Evolutionary conservation across 92 coral and sea anemone genomes (phyloP).

Genomic region (Zoanthus sociatus): DNA sequence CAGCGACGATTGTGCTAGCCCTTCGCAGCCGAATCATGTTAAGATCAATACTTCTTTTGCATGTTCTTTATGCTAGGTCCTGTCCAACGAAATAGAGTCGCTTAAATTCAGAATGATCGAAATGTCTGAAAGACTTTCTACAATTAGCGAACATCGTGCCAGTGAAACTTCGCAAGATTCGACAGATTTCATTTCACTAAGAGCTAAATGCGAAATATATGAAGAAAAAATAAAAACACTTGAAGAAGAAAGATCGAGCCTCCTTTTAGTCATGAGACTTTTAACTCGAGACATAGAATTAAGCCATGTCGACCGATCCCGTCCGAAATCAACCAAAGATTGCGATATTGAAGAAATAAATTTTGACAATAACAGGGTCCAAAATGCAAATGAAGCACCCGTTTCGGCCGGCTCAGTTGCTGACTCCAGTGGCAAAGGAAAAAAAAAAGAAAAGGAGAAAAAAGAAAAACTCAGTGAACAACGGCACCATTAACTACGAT

Average conservation of each 20-base stretch:
- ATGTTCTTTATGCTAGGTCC: slow-evolving; percentile 28
- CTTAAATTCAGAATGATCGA: slow-evolving; percentile 21
- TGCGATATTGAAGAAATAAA: slow-evolving; percentile 9
- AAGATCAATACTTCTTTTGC: slow-evolving; percentile 3
- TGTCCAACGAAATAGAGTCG: slow-evolving; percentile 26
- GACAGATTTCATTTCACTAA: no score
- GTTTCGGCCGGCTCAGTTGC: neutral
- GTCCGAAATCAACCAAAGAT: neutral
- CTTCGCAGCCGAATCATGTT: slow-evolving; percentile 10
- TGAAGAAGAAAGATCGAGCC: slow-evolving; percentile 33
- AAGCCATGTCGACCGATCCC: neutral
- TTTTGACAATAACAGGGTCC: neutral
- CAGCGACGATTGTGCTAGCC: slow-evolving; percentile 22
- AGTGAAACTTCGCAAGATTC: no score
- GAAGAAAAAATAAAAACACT: slow-evolving; percentile 27
- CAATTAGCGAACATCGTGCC: no score
- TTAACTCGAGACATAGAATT: slow-evolving; percentile 21
- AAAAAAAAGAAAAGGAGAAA: neutral
- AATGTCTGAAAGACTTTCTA: no score
- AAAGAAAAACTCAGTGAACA: slow-evolving; percentile 15
- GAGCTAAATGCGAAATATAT: neutral
- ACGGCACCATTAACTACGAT: slow-evolving; percentile 1
- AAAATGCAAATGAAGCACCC: slow-evolving; percentile 27
- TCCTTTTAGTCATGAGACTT: slow-evolving; percentile 14
- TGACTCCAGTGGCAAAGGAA: neutral